Evolutionary conservation across 2,113 vertebrate genomes (phyloP), one percentile per base, ranked within the genome.

Genomic region (Protobothrops mucrosquamatus): DNA sequence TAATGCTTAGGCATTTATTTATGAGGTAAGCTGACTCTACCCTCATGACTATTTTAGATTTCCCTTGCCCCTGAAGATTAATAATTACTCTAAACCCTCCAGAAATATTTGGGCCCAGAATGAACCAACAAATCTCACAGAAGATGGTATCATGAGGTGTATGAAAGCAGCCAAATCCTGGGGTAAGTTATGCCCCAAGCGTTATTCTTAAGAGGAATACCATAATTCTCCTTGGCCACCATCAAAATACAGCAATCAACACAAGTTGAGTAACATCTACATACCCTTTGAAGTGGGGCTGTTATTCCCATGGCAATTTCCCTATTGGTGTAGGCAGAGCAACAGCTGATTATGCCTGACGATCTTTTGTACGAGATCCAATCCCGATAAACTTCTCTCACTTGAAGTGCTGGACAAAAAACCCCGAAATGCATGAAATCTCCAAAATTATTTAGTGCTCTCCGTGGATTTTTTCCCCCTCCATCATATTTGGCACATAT

Each of bases 321-420:
- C 88, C 81, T 86, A 9, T 29, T n/a, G 24, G 20, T 48, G 59
- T 91, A 93, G 94, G 95, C 56, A 86, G 55, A 51, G 34, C 90
- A 86, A 90, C 55, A 39, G 92, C 46, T 61, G 92, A 85, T 48
- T 29, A 46, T 8, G 12, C 69, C 15, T 39, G 54, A 51, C 9
- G 8, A 23, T 61, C 15, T 74, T 87, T 1, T 0, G 59, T 86
- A 85, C 7, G 90, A 69, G 94, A 95, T 95, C 93, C 94, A 96
- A 96, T 87, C 91, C 69, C 91, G 94, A 95, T 95, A 96, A 96
- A 95, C 90, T 74, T 87, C 54, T 46, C 93, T 93, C 93, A 61
- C 90, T 59, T 91, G 23, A 89, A 56, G 59, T 88, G 51, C 61
- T 92, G 51, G 87, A 54, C 0, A 94, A 29, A 93, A 26, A 0